Conservation (phyloP, 2,113 vertebrate genomes). For the Heteronetta atricapilla region DNA sequence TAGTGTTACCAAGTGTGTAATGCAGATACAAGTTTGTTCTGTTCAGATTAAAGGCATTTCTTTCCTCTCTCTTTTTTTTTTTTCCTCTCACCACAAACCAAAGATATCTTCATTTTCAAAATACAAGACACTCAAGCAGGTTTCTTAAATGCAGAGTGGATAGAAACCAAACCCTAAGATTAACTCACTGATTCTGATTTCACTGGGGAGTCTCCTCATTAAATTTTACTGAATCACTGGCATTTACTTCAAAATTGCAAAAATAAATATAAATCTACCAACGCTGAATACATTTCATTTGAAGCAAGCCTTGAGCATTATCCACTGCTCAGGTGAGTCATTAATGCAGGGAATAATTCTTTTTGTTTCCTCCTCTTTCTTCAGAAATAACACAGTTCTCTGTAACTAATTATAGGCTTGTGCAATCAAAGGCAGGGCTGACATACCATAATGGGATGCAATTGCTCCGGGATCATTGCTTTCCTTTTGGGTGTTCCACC, state of each 20-base stretch:
- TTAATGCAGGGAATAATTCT: neutral
- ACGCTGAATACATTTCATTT: neutral
- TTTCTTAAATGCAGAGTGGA: neutral
- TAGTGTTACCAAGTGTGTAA: conserved; percentile 15
- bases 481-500: conserved; percentile 17
- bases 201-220: neutral
- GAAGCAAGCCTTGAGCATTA: neutral
- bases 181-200: neutral
- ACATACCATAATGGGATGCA: conserved; percentile 4
- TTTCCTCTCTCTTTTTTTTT: neutral
- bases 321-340: neutral
- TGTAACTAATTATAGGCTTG: conserved; percentile 34
- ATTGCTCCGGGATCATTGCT: conserved; percentile 29
- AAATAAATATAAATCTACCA: neutral
- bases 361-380: neutral
- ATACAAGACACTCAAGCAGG: neutral
- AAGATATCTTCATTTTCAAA: neutral
- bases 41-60: fast-evolving
- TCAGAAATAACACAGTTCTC: neutral
- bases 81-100: neutral
- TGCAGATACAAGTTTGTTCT: neutral
- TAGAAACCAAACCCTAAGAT: neutral
- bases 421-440: conserved; percentile 23
- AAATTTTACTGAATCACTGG: neutral
- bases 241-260: neutral